Evolutionary conservation across 2,113 vertebrate species (phyloP).

Genomic region (Dasyprocta punctata): DNA sequence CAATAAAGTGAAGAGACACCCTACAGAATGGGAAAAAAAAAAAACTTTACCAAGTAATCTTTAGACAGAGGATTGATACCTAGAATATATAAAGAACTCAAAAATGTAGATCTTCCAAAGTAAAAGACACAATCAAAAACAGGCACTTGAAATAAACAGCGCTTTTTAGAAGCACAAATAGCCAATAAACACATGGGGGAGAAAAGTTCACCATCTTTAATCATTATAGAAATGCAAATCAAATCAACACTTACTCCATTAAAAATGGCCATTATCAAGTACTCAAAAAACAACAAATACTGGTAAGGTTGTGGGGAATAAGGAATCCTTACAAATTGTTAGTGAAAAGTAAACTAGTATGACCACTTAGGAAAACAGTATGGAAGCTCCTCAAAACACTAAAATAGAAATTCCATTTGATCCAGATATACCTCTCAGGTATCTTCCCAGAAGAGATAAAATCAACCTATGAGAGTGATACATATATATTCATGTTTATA

Average conservation of each 20-base stretch:
- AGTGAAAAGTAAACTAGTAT: too few species aligned
- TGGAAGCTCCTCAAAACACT: too few species aligned
- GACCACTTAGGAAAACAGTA: too few species aligned
- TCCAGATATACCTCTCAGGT: too few species aligned
- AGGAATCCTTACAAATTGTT: too few species aligned
- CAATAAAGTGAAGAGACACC: neutral
- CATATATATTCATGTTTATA: too few species aligned
- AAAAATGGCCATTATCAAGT: neutral
- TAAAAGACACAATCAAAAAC: neutral
- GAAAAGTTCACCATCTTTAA: neutral
- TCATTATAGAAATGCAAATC: neutral
- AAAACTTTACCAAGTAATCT: neutral
- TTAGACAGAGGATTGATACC: neutral
- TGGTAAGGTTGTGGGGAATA: neutral
- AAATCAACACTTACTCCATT: neutral
- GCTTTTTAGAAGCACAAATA: neutral
- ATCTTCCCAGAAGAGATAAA: neutral
- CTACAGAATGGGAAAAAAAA: neutral
- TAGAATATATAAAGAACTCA: neutral
- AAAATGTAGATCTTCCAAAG: neutral
- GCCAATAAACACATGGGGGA: neutral
- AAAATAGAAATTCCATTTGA: too few species aligned
- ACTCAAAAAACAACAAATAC: neutral
- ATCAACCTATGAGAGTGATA: too few species aligned
- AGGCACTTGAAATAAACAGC: neutral